Conservation (phyloP, 2,113 vertebrate genomes). For the Grus americana region DNA sequence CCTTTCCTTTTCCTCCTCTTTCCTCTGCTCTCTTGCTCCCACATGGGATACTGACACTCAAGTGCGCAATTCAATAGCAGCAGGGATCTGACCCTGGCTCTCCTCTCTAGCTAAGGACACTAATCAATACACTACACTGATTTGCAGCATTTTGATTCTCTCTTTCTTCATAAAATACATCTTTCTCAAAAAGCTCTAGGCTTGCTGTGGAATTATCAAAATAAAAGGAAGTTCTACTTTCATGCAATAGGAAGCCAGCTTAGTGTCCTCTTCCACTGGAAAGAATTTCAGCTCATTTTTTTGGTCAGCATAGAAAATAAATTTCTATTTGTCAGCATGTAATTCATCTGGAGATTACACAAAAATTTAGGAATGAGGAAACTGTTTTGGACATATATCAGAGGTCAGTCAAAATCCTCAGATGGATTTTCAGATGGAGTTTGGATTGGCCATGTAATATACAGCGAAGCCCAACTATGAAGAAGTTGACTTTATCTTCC, state of each 20-base stretch:
- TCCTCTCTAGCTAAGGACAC: background rate
- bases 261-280: background rate
- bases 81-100: background rate
- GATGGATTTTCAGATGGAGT: background rate
- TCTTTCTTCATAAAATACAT: background rate
- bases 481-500: background rate
- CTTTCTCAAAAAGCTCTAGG: background rate
- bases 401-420: background rate
- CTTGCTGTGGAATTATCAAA: background rate
- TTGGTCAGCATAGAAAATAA: background rate
- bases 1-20: background rate
- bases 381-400: background rate
- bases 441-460: background rate
- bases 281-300: background rate
- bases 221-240: background rate
- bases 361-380: background rate
- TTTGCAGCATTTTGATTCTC: background rate
- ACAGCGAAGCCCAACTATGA: background rate
- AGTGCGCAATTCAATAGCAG: background rate
- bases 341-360: background rate
- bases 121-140: background rate
- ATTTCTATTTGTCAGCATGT: background rate
- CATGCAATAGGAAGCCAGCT: background rate
- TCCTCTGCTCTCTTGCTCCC: background rate
- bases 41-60: background rate